Base-by-base conservation (phyloP, 1,140 invertebrate genomes). In the Mycetomoellerius zeteki region DNA sequence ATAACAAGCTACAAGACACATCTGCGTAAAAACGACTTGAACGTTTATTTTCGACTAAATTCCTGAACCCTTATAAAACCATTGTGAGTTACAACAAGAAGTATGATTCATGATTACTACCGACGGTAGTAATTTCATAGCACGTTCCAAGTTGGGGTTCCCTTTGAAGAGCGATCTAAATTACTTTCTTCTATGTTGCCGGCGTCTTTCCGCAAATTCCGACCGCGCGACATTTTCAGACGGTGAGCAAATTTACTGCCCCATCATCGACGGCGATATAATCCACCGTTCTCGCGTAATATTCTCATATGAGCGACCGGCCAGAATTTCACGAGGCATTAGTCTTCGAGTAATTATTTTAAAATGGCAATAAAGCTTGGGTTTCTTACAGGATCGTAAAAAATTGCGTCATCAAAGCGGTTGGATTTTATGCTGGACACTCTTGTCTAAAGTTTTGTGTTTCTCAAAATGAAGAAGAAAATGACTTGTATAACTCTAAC, bases 151-250 rank as follows among this genome's bases (percentile, higher is more conserved):
- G 50, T 43, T 24, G 27, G 21, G 54, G 27, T 60, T 60, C 21
- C 69, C 54, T 84, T 84, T 84, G 80, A 84, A 43, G 19, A 84
- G 37, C 37, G 54, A 84, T 84, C 69, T 60, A 60, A 84, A 84
- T 84, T 75, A 84, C 80, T 84, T 84, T 84, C 56, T 50, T 84
- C 69, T 33, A 73, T 60, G 56, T 84, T 37, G n/a, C 19, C 33
- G 67, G 67, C 67, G 52, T 73, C 80, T 84, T 84, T 50, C 80
- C 54, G 56, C 80, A 75, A 75, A 84, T 73, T 84, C 54, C 80
- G 37, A 73, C 37, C 69, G 37, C 65, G 21, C 12, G 65, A 30
- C 24, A 43, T 30, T 60, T 82, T 73, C 80, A 47, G 80, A 33
- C 47, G 60, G 27, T 47, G n/a, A 60, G 30, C 43, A 30, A 82